Base-by-base conservation (phyloP, 1,140 invertebrate genomes). In the Proctacanthus coquilletti region DNA sequence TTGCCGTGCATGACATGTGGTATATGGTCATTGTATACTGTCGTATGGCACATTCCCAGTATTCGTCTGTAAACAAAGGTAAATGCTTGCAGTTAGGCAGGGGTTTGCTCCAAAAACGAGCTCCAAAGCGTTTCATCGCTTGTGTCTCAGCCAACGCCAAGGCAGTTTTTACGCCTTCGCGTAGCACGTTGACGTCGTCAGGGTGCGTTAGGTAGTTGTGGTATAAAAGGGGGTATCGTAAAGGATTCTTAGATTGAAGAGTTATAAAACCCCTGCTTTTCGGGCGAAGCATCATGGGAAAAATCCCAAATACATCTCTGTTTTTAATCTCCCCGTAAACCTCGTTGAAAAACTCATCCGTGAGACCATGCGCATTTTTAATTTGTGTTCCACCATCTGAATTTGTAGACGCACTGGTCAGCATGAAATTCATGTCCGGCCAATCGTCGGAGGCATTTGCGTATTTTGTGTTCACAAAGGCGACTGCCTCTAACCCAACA, bases 11-110 rank as follows among this genome's bases (percentile, higher is more conserved):
- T 1, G 78, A 82, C 63, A 84, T 74, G 43, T 89, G 86, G 50
- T 88, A 89, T 34, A 88, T 85, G 1, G 84, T 86, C 69, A 84
- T 75, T 0, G 84, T 86, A 47, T 86, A 86, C 43, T 88, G 80
- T 18, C 77, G 55, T 2, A 82, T 72, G 5, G 66, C 69, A 45
- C 84, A 88, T 39, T 80, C 74, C 80, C 84, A 86, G 38, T 89
- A 89, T 11, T 83, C 76, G 42, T 91, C 84, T 0, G 80, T 83
- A 43, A 71, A 86, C 0, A 69, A 56, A 0, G 74, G 72, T 9
- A 84, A 51, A 45, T 84, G 76, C 45, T 79, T 79, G 50, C 84
- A 88, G 41, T 84, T 83, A 0, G 85, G 86, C 15, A 82, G 45
- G 0, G 71, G 72, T 21, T 73, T 77, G 18, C 58, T 65, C 50